Percentiles rank a stretch among this genome's conserved stretches.
These are phyloP conservation scores for Gadus chalcogrammus DNA, from an alignment of 2,113 vertebrate genomes.

Conservation along the genomic window DNA sequence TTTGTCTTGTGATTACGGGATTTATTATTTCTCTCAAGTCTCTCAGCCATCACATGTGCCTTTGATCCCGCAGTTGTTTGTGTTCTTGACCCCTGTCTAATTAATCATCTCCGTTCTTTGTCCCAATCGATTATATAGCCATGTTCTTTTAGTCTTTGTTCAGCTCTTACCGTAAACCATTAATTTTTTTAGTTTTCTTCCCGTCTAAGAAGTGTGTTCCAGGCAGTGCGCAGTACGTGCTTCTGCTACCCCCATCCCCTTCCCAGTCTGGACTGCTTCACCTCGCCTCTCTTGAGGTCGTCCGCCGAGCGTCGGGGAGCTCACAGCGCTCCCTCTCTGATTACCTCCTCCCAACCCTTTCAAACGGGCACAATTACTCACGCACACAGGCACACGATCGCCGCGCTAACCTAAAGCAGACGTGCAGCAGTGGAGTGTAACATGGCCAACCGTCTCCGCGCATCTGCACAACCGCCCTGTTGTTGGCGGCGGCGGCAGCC, in stretches of 20 bases:
- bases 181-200: background rate
- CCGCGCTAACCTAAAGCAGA: slow-evolving; percentile 56
- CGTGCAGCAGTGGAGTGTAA: slow-evolving; percentile 3
- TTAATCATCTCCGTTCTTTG: background rate
- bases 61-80: background rate
- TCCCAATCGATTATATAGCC: background rate
- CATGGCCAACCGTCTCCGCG: too few species aligned
- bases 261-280: slow-evolving; percentile 14
- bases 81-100: background rate
- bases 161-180: background rate
- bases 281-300: slow-evolving; percentile 13
- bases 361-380: slow-evolving; percentile 54
- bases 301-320: slow-evolving; percentile 27
- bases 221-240: slow-evolving; percentile 12
- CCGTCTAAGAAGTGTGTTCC: slow-evolving; percentile 12
- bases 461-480: too few species aligned
- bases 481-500: too few species aligned
- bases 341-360: slow-evolving; percentile 42
- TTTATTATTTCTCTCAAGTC: too few species aligned
- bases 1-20: too few species aligned
- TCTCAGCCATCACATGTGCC: background rate
- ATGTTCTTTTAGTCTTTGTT: background rate
- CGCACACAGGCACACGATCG: slow-evolving; percentile 53
- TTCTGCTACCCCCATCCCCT: slow-evolving; percentile 14
- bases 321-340: slow-evolving; percentile 32